Percentiles rank a stretch among this genome's conserved stretches.
Evolutionary conservation across 2,113 vertebrate genomes (phyloP).

Genomic region (Dermatemys mawii): DNA sequence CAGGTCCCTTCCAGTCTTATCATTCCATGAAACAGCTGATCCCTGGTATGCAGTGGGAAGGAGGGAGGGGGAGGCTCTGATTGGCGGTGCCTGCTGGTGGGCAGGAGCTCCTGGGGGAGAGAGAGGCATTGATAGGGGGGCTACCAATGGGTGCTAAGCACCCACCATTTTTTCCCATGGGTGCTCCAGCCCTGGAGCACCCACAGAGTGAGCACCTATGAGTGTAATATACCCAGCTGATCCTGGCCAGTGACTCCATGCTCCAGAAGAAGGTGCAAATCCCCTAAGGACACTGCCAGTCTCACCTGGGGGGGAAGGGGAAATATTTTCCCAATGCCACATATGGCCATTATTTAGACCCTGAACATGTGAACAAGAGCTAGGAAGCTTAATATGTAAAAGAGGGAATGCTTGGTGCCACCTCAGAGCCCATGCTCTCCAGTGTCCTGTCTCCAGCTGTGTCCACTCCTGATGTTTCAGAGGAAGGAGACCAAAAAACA

Average conservation of each 20-base stretch:
- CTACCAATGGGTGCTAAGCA: no score
- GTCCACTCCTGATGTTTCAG: neutral
- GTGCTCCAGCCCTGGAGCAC: no score
- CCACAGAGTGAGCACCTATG: no score
- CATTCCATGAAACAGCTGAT: no score
- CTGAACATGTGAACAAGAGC: neutral
- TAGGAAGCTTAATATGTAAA: neutral
- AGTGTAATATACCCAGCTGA: neutral
- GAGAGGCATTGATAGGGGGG: no score
- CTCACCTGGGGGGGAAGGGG: neutral
- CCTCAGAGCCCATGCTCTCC: neutral
- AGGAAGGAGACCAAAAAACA: neutral
- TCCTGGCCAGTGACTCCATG: neutral
- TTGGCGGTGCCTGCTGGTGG: no score
- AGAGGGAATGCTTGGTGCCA: neutral
- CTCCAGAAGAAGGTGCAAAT: neutral
- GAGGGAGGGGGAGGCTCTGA: no score
- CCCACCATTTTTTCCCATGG: no score
- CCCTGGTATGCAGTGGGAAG: no score
- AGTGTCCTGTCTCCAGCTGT: neutral
- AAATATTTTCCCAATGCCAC: neutral
- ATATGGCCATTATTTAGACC: neutral
- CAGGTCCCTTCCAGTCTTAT: no score
- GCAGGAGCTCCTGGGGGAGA: no score
- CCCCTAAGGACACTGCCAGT: neutral